These are phyloP conservation scores for Tortricodes alternella DNA, from an alignment of 2,888 invertebrate species.

Conservation along the genomic window DNA sequence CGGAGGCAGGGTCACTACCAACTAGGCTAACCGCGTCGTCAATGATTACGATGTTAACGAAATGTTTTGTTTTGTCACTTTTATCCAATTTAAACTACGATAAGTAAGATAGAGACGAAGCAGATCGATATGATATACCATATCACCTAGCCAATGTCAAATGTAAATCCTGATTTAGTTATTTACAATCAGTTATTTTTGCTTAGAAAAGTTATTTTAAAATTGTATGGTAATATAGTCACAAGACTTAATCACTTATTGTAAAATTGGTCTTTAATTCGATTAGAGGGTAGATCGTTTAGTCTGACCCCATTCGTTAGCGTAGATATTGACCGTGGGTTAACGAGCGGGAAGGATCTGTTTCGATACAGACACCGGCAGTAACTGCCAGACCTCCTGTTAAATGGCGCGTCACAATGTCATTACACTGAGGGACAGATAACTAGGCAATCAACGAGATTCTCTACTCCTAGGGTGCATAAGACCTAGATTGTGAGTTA, in stretches of 20 bases:
- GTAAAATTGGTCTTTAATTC: conserved; percentile 35
- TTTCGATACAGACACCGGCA: conserved; percentile 55
- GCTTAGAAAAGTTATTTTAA: no score
- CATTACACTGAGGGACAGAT: conserved; percentile 44
- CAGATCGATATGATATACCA: no score
- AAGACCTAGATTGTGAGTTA: background rate
- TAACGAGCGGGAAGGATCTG: conserved; percentile 54
- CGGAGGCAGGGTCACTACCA: no score
- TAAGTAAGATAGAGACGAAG: no score
- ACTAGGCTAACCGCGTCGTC: no score
- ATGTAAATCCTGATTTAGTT: no score
- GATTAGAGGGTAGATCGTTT: conserved; percentile 40
- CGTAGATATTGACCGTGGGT: conserved; percentile 53
- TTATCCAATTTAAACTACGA: no score
- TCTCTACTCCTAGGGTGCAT: conserved; percentile 45
- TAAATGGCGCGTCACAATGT: conserved; percentile 63
- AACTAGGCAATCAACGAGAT: conserved; percentile 55
- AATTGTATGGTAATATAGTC: no score
- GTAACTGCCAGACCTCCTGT: conserved; percentile 63
- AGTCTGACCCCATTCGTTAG: conserved; percentile 55
- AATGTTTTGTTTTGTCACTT: no score
- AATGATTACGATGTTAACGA: no score
- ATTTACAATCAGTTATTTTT: no score
- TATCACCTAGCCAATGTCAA: no score
- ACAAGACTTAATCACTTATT: background rate